Evolutionary conservation across 2,113 vertebrate species (phyloP).

Genomic region (Epinephelus fuscoguttatus): DNA sequence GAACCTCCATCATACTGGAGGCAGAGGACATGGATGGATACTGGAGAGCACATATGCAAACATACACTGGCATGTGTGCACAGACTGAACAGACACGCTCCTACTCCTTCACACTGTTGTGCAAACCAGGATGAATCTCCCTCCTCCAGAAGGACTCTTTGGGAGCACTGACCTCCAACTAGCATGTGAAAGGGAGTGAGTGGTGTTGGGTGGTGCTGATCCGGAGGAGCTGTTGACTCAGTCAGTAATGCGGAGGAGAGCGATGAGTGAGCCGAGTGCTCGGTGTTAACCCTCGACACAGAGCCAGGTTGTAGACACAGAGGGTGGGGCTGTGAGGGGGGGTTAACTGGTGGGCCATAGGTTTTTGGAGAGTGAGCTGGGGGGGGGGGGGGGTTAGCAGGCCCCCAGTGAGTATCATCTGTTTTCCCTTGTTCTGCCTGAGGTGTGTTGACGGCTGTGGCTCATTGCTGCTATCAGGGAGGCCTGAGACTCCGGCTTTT

Average conservation of each 20-base stretch:
- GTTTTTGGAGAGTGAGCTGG: not conserved
- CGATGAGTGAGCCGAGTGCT: slow-evolving; percentile 42
- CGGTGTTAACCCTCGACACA: not conserved
- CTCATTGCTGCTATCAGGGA: slow-evolving; percentile 43
- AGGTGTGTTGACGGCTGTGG: slow-evolving; percentile 35
- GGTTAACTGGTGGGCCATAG: not conserved
- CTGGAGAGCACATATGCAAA: slow-evolving; percentile 21
- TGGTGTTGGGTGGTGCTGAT: slow-evolving; percentile 30
- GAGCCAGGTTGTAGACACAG: slow-evolving; percentile 16
- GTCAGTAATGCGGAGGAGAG: slow-evolving; percentile 36
- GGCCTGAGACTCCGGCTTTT: slow-evolving; percentile 17
- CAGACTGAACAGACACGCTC: slow-evolving; percentile 21
- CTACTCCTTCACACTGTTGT: slow-evolving; percentile 12
- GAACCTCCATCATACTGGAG: not conserved
- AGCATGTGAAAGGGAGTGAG: slow-evolving; percentile 27
- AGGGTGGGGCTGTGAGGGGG: not conserved
- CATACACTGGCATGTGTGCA: not conserved
- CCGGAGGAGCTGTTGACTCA: slow-evolving; percentile 60
- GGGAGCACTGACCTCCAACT: slow-evolving; percentile 42
- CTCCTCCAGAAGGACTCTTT: slow-evolving; percentile 2
- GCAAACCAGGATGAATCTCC: slow-evolving; percentile 44
- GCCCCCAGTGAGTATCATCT: slow-evolving; percentile 45
- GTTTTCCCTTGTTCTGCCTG: slow-evolving; percentile 56
- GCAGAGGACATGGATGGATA: not conserved
- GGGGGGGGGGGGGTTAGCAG: not conserved